A percentile compares a stretch with the other conserved stretches of the same genome.
Evolutionary conservation across 2,797 vertebrate genomes (phyloP).

Genomic region (Alca torda): DNA sequence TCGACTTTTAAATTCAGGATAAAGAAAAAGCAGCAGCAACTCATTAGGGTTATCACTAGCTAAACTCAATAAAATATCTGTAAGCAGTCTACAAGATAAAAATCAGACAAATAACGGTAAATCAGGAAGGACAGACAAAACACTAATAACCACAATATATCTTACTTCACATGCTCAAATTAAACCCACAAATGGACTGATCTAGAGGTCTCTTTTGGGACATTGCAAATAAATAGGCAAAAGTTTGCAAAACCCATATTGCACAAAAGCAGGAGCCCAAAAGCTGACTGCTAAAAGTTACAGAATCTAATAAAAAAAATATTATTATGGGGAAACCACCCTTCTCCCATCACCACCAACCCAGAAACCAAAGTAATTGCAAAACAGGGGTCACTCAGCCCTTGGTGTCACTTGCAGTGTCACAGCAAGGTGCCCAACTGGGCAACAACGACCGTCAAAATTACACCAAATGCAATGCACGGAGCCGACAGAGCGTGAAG

Average conservation of each 20-base stretch:
- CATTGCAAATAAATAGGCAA: background rate
- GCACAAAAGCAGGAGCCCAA: background rate
- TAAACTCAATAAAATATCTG: background rate
- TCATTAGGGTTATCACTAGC: background rate
- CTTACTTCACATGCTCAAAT: background rate
- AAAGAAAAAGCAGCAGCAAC: background rate
- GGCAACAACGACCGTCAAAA: background rate
- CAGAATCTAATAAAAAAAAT: background rate
- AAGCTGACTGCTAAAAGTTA: background rate
- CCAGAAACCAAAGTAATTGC: background rate
- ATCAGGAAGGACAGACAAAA: background rate
- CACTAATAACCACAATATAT: background rate
- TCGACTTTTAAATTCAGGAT: background rate
- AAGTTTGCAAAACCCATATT: background rate
- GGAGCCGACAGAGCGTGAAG: background rate
- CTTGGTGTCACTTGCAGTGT: too few relatives aligned
- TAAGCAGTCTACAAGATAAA: background rate
- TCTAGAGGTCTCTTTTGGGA: background rate
- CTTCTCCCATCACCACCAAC: background rate
- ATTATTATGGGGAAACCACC: background rate
- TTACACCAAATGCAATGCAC: background rate
- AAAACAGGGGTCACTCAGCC: background rate
- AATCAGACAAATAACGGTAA: background rate
- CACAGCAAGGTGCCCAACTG: background rate
- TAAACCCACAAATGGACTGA: background rate